Percentiles rank a stretch among this genome's conserved stretches.
phyloP scores from a whole-genome alignment of 2,888 invertebrate species.

The Luperina testacea region DNA sequence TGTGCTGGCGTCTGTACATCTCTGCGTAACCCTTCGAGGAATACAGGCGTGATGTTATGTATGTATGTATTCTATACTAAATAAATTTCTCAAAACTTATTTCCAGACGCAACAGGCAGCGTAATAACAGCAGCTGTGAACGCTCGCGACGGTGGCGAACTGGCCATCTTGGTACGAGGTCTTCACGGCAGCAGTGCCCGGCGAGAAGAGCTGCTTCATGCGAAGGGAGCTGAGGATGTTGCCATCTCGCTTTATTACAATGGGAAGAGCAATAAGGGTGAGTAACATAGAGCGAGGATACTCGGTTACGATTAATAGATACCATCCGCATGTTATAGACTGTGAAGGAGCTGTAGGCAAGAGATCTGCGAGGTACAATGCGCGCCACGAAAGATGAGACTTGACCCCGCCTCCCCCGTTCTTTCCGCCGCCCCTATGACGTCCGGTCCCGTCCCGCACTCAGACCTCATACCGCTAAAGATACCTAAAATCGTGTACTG shows the following conservation, averaged over 20 bases:
- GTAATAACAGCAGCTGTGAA: conserved; percentile 76
- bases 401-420: too few species aligned
- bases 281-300: conserved; percentile 31
- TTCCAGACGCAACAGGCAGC: conserved; percentile 82
- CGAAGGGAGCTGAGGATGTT: conserved; percentile 78
- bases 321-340: not conserved
- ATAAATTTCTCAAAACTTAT: not conserved
- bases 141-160: conserved; percentile 76
- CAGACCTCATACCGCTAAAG: too few species aligned
- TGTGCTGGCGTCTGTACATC: too few species aligned
- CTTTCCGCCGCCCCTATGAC: too few species aligned
- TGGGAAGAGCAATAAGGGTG: conserved; percentile 83
- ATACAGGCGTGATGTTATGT: not conserved
- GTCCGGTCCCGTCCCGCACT: too few species aligned
- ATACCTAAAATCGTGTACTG: too few species aligned
- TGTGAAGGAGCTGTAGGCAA: not conserved
- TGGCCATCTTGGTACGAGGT: conserved; percentile 80
- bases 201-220: conserved; percentile 81
- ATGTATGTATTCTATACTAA: not conserved
- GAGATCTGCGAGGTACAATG: not conserved
- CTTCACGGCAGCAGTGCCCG: conserved; percentile 75
- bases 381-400: too few species aligned
- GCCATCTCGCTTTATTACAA: conserved; percentile 82
- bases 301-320: not conserved
- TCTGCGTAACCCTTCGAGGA: not conserved